A percentile compares a stretch with the other conserved stretches of the same genome.
Evolutionary conservation across 2,113 vertebrate species (phyloP).

Genomic region (Ornithorhynchus anatinus): DNA sequence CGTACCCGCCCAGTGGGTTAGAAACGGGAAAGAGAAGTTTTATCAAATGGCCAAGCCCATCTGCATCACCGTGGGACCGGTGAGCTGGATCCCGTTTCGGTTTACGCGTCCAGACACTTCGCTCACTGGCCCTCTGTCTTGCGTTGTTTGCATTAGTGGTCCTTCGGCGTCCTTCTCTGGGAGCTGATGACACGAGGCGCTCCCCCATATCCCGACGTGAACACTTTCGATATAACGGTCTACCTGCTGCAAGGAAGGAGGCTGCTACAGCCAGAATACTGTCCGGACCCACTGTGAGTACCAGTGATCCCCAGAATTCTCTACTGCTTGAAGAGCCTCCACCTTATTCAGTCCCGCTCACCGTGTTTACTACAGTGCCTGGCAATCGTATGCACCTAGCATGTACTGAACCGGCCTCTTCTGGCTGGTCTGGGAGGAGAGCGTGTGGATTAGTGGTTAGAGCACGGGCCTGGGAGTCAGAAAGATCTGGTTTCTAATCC

Average conservation of each 20-base stretch:
- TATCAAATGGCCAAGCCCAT: slow-evolving; percentile 17
- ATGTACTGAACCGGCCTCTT: too few relatives aligned
- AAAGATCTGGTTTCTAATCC: too few relatives aligned
- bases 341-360: too few relatives aligned
- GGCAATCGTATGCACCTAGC: too few relatives aligned
- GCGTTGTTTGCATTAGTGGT: slow-evolving; percentile 71
- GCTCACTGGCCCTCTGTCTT: slow-evolving; percentile 23
- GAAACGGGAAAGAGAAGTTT: slow-evolving; percentile 13
- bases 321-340: not conserved
- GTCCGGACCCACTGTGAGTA: slow-evolving; percentile 94
- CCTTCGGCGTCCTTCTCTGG: slow-evolving; percentile 95
- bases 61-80: not conserved
- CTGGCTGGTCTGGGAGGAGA: too few relatives aligned
- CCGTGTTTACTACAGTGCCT: too few relatives aligned
- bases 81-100: slow-evolving; percentile 7
- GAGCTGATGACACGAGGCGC: slow-evolving; percentile 98
- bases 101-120: not conserved
- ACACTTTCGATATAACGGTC: slow-evolving; percentile 97
- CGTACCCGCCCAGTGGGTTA: slow-evolving; percentile 31
- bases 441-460: too few relatives aligned
- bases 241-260: slow-evolving; percentile 95
- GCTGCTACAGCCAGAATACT: slow-evolving; percentile 95
- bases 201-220: slow-evolving; percentile 95
- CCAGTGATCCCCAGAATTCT: not conserved
- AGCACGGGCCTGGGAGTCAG: too few relatives aligned